These are phyloP conservation scores for Dicrurus megarhynchus DNA, from an alignment of 2,113 vertebrate species.

Conservation along the genomic window DNA sequence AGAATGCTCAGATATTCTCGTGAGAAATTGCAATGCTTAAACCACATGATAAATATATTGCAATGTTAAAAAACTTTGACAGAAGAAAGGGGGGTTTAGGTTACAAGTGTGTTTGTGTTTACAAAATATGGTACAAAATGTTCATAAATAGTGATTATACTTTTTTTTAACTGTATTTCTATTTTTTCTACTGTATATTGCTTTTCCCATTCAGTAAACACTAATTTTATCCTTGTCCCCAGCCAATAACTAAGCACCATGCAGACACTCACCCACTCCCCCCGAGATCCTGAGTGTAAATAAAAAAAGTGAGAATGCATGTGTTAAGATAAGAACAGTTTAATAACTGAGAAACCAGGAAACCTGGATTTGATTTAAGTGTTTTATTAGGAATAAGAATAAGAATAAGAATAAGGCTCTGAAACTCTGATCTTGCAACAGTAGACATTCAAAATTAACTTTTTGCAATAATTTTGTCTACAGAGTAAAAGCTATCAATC, in stretches of 20 bases:
- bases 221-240: neutral
- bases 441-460: conserved; percentile 19
- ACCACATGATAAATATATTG: neutral
- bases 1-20: neutral
- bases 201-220: neutral
- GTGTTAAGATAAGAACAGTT: neutral
- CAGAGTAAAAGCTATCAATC: conserved; percentile 1
- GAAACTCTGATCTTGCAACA: neutral
- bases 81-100: neutral
- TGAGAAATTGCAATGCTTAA: neutral
- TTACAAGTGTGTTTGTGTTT: neutral
- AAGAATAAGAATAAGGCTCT: neutral
- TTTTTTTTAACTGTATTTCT: neutral
- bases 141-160: neutral
- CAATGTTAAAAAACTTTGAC: neutral
- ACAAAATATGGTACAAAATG: neutral
- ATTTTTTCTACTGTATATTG: neutral
- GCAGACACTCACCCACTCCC: neutral
- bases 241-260: neutral
- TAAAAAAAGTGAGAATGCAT: neutral
- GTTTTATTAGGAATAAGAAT: conserved; percentile 32
- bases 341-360: neutral
- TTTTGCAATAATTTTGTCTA: conserved; percentile 28
- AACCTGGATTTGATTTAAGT: neutral
- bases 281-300: neutral